Conservation (phyloP, 2,797 vertebrate species). For the Muscicapa comitata region DNA sequence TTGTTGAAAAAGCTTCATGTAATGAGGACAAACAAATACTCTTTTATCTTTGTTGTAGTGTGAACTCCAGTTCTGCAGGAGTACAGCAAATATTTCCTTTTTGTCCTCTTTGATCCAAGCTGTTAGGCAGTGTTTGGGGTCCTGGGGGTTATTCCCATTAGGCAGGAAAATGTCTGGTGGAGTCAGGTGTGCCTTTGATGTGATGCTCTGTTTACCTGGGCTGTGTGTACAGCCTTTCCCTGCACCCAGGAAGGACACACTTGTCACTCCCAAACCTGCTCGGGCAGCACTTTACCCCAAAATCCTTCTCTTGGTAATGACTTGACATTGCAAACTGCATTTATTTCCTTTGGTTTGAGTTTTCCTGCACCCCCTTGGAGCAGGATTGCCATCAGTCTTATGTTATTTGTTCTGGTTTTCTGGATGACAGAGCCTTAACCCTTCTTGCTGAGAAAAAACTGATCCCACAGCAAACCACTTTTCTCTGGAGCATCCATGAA, state of each 20-base stretch:
- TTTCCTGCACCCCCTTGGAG: rapidly evolving
- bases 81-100: not conserved
- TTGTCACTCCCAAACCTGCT: not conserved
- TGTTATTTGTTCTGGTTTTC: not conserved
- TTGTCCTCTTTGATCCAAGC: conserved; percentile 44
- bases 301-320: not conserved
- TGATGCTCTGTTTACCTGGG: not conserved
- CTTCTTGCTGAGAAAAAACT: not conserved
- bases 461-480: not conserved
- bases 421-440: not conserved
- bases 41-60: conserved; percentile 17
- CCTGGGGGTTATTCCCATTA: conserved; percentile 43
- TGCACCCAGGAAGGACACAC: rapidly evolving
- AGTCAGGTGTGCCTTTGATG: conserved; percentile 25
- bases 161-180: not conserved
- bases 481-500: not conserved
- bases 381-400: not conserved
- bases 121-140: conserved; percentile 26
- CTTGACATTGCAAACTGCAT: not conserved
- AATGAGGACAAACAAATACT: conserved; percentile 39
- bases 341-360: not conserved
- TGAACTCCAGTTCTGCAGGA: conserved; percentile 15
- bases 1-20: conserved; percentile 33
- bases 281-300: not conserved
- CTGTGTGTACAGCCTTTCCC: rapidly evolving